Conservation (phyloP, 2,113 vertebrate species). For the Gila orcuttii region DNA sequence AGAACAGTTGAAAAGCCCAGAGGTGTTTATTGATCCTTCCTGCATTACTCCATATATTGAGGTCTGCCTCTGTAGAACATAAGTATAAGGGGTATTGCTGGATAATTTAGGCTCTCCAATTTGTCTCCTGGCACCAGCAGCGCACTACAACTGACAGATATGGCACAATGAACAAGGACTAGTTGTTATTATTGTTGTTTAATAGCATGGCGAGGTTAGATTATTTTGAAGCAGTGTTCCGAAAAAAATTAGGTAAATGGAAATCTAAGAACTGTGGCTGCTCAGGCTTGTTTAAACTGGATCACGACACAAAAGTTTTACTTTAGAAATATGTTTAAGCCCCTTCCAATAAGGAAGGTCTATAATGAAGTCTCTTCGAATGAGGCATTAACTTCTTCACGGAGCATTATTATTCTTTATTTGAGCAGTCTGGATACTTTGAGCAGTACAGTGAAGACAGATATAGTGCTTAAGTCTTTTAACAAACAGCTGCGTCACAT, state of each 20-base stretch:
- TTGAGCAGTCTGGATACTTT: not conserved
- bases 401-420: not conserved
- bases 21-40: constrained; percentile 73
- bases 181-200: constrained; percentile 65
- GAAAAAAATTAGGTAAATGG: constrained; percentile 9
- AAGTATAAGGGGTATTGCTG: constrained; percentile 74
- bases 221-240: constrained; percentile 57
- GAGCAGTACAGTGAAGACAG: constrained; percentile 2
- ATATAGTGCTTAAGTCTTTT: constrained; percentile 6
- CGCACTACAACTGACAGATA: constrained; percentile 69
- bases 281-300: constrained; percentile 31
- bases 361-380: not conserved
- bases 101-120: constrained; percentile 48
- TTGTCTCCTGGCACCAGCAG: constrained; percentile 57
- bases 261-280: not conserved
- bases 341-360: not conserved
- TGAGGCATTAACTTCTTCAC: not conserved
- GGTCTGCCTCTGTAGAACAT: constrained; percentile 68
- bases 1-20: constrained; percentile 39
- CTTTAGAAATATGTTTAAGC: not conserved
- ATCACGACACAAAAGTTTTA: not conserved
- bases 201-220: constrained; percentile 66
- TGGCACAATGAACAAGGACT: constrained; percentile 67
- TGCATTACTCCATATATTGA: constrained; percentile 70
- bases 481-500: not conserved